Conservation (phyloP, 2,888 invertebrate genomes). For the Heliconius sara region DNA sequence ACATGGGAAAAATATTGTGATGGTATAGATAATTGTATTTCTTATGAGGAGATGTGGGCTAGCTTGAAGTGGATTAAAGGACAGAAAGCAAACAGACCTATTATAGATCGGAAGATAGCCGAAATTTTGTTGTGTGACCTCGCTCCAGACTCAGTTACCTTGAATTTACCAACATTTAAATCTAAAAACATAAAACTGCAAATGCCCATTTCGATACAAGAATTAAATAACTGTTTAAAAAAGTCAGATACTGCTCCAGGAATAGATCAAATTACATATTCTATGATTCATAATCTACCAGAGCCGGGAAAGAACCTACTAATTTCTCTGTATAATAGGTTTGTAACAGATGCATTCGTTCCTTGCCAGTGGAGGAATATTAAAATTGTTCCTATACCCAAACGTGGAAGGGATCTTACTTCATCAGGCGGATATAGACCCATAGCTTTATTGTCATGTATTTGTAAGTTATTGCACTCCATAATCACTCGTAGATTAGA, state of each 20-base stretch:
- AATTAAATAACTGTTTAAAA: background rate
- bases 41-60: background rate
- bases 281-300: background rate
- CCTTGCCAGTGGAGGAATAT: background rate
- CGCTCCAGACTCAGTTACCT: background rate
- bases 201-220: background rate
- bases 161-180: background rate
- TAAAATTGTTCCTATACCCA: too few species aligned
- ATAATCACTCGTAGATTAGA: background rate
- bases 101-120: background rate
- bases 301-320: background rate
- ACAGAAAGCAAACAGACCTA: background rate
- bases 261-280: background rate
- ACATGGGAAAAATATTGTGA: slow-evolving; percentile 12
- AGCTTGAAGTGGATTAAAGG: background rate
- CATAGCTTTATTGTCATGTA: too few species aligned
- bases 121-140: background rate
- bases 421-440: too few species aligned
- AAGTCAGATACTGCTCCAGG: background rate
- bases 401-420: too few species aligned
- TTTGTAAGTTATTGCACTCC: background rate
- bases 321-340: background rate
- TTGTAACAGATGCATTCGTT: background rate
- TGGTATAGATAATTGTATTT: background rate
- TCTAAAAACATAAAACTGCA: background rate